Evolutionary conservation across 2,888 invertebrate genomes (phyloP), one percentile per base, ranked within the genome.

Genomic region (Cerceris rybyensis): DNA sequence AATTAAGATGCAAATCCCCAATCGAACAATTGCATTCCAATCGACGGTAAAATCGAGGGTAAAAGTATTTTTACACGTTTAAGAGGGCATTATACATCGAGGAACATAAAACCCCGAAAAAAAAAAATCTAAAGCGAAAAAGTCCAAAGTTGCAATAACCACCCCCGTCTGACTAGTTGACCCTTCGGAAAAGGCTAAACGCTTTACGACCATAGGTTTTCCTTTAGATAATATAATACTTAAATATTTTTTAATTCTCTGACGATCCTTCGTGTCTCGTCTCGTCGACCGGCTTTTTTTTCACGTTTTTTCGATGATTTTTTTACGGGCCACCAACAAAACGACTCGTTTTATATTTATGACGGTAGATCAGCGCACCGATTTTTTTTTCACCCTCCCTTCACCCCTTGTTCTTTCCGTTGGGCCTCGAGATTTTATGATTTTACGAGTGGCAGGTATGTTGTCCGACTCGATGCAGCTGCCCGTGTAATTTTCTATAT

Each of bases 341-440:
- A 87, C 84, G 74, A 42, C 72, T 87, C 86, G 68, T 87, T 90
- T 88, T 83, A 83, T 81, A 81, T 90, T 91, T 91, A 89, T 85
- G 87, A 70, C 83, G 80, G 83, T 79, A 88, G 87, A 90, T 90
- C 86, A 90, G 86, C 80, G 77, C 60, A 46, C 70, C 54, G 14
- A 64, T 66, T 76, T 78, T 70, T 61, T 52, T 28, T 17, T 6
- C n/a, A 7, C 1, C 42, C 55, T 13, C 14, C 9, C 28, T 28
- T 28, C 28, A 28, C 28, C 28, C 28, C 28, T 28, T 28, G 28
- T 28, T 28, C 28, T 28, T 28, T 11, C 43, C 6, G 13, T 0
- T 13, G 7, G 41, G 14, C 41, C 16, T 43, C 17, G 39, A 50
- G 55, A 58, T 63, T 74, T 81, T 68, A 81, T 63, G 71, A 69